These are phyloP conservation scores for Anastatus disparis DNA, from an alignment of 1,140 invertebrate species.

Conservation along the genomic window DNA sequence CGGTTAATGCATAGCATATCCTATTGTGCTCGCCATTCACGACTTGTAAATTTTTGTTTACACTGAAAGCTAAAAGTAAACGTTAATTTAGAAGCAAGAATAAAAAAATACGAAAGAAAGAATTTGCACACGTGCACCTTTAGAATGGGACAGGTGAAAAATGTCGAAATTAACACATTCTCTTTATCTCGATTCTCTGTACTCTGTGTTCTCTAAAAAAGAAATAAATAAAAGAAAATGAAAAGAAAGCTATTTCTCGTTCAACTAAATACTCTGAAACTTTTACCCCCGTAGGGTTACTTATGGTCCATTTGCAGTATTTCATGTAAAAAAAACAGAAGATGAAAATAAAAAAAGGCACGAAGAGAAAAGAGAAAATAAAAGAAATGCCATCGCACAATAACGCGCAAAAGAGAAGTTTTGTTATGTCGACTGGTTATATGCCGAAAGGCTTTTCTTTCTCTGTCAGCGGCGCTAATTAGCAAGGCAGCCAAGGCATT, in stretches of 20 bases:
- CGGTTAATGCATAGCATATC: too few species aligned
- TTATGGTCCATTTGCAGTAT: constrained; percentile 14
- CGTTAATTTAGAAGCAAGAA: constrained; percentile 16
- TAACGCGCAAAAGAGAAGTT: too few species aligned
- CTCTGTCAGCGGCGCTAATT: constrained; percentile 31
- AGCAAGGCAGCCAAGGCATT: constrained; percentile 30
- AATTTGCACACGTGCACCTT: background rate
- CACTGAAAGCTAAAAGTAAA: constrained; percentile 3
- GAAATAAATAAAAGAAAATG: too few species aligned
- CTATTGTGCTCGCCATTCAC: too few species aligned
- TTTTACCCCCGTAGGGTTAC: background rate
- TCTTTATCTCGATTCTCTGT: background rate
- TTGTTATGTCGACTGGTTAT: constrained; percentile 19
- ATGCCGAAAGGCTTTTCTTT: background rate
- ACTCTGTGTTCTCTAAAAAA: background rate
- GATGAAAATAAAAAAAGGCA: background rate
- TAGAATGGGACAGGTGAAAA: constrained; percentile 12
- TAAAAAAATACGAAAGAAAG: too few species aligned
- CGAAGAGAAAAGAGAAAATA: constrained; percentile 20
- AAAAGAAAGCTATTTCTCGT: background rate
- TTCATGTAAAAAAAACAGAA: constrained; percentile 19
- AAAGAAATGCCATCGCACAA: too few species aligned
- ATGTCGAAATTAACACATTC: constrained; percentile 14
- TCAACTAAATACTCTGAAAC: constrained; percentile 12
- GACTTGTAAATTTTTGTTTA: too few species aligned